phyloP scores from a whole-genome alignment of 1,140 invertebrate genomes.

The Kradibia gibbosae region DNA sequence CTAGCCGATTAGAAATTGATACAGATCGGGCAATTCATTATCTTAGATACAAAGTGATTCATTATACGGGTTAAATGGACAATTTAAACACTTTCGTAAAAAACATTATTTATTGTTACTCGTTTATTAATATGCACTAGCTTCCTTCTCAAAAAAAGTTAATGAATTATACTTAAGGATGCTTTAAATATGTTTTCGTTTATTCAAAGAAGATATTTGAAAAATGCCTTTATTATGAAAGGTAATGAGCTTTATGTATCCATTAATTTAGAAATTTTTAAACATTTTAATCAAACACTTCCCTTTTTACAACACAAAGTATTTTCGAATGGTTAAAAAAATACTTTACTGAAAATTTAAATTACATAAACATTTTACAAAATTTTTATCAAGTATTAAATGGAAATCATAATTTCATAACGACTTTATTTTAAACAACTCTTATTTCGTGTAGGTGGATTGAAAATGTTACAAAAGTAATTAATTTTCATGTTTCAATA shows the following conservation, averaged over 20 bases:
- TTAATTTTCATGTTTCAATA: not conserved
- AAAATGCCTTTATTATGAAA: too few species aligned
- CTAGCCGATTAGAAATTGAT: not conserved
- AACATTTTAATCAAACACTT: not conserved
- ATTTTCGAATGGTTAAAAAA: not conserved
- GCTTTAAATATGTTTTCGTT: too few species aligned
- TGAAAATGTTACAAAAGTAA: not conserved
- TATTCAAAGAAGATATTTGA: too few species aligned
- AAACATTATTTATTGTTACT: too few species aligned
- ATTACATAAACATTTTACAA: too few species aligned
- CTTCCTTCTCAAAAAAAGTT: too few species aligned
- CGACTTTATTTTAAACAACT: not conserved
- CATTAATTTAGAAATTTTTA: not conserved
- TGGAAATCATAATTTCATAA: not conserved
- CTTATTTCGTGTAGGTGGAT: not conserved
- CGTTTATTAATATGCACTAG: too few species aligned
- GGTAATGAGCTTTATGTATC: not conserved
- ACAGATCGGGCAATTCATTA: not conserved
- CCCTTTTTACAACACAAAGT: not conserved
- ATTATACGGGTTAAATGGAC: too few species aligned
- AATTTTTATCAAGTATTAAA: not conserved
- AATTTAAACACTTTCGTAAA: too few species aligned
- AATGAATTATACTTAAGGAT: too few species aligned
- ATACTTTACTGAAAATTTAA: not conserved
- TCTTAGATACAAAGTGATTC: too few species aligned